Evolutionary conservation across 2,113 vertebrate species (phyloP).

Genomic region (Hiodon tergisus): DNA sequence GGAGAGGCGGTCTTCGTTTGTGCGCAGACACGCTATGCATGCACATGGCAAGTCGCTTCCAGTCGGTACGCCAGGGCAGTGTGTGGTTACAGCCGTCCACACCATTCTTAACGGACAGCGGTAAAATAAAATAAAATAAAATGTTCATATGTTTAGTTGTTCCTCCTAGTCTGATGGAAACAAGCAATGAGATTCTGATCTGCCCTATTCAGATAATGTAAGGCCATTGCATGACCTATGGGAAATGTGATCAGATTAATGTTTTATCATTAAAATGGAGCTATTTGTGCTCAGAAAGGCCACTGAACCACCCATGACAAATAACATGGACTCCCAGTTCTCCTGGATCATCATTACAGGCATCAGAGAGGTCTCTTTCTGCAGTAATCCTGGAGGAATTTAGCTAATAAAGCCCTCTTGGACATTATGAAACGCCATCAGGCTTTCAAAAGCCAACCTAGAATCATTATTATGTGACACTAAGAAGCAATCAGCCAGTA

Average conservation of each 20-base stretch:
- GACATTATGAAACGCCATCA: slow-evolving; percentile 30
- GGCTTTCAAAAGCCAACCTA: slow-evolving; percentile 13
- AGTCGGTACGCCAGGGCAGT: too few species aligned
- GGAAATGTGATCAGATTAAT: slow-evolving; percentile 28
- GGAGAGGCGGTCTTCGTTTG: too few species aligned
- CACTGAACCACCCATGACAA: slow-evolving; percentile 32
- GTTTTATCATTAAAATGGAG: slow-evolving; percentile 30
- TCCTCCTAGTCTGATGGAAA: background rate
- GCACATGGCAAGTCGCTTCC: too few species aligned
- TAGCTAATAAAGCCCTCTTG: slow-evolving; percentile 33
- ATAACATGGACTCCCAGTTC: slow-evolving; percentile 35
- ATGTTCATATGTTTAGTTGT: too few species aligned
- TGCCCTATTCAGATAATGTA: background rate
- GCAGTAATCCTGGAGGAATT: slow-evolving; percentile 48
- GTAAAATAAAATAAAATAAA: too few species aligned
- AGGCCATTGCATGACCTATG: background rate
- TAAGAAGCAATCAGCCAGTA: slow-evolving; percentile 19
- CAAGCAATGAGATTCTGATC: background rate
- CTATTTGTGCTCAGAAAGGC: slow-evolving; percentile 25
- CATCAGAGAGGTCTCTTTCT: slow-evolving; percentile 36
- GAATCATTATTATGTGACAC: slow-evolving; percentile 16
- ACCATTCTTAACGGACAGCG: too few species aligned
- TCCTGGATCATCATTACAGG: slow-evolving; percentile 32
- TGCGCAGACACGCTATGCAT: too few species aligned
- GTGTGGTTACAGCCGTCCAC: too few species aligned